phyloP scores from a whole-genome alignment of 2,113 vertebrate genomes.

The Paratilapia polleni region DNA sequence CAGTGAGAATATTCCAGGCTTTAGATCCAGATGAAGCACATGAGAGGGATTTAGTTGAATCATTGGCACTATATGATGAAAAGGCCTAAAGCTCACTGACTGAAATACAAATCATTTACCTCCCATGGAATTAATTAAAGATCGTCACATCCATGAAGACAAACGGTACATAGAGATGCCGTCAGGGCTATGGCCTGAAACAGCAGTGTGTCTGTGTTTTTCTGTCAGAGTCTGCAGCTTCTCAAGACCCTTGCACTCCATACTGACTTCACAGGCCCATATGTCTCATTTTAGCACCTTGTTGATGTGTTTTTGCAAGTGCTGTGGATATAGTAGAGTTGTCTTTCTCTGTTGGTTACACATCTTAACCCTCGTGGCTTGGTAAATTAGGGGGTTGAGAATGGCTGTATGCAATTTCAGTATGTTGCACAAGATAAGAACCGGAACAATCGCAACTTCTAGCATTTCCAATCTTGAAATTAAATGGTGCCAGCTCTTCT shows the following conservation, averaged over 20 bases:
- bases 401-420: constrained; percentile 30
- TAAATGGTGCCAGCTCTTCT: constrained; percentile 45
- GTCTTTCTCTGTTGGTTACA: constrained; percentile 32
- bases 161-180: constrained; percentile 40
- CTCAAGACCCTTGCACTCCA: not conserved
- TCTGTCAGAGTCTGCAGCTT: constrained; percentile 16
- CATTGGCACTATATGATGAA: constrained; percentile 59
- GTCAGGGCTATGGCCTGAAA: constrained; percentile 24
- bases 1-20: constrained; percentile 34
- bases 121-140: constrained; percentile 61
- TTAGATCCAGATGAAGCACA: constrained; percentile 56
- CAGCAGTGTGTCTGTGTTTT: not conserved
- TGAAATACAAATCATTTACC: constrained; percentile 60
- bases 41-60: constrained; percentile 67
- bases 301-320: constrained; percentile 48
- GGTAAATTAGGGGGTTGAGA: constrained; percentile 25
- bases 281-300: constrained; percentile 56
- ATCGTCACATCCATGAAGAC: constrained; percentile 56
- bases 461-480: constrained; percentile 55
- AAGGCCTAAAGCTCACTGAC: constrained; percentile 49
- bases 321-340: constrained; percentile 31
- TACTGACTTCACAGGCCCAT: constrained; percentile 33
- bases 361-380: constrained; percentile 42
- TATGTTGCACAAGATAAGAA: constrained; percentile 33
- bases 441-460: constrained; percentile 45